These are phyloP conservation scores for Eupithecia tripunctaria DNA, from an alignment of 2,888 invertebrate species.

Conservation along the genomic window DNA sequence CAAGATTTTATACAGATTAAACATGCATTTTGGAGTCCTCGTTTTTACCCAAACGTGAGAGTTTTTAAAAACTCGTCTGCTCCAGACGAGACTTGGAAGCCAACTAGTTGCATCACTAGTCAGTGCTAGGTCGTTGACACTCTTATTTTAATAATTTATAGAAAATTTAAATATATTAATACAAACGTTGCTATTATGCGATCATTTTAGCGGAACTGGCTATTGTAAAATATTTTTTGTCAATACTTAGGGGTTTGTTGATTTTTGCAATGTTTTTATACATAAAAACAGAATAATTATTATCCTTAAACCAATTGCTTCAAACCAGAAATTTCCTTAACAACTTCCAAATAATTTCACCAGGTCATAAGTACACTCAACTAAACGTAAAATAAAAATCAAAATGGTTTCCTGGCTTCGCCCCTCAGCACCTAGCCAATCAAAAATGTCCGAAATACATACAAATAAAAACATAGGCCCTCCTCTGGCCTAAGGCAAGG, in stretches of 20 bases:
- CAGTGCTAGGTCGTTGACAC: slow-evolving; percentile 39
- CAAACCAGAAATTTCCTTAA: not conserved
- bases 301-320: not conserved
- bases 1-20: slow-evolving; percentile 14
- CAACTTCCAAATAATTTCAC: not conserved
- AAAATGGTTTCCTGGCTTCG: slow-evolving; percentile 49
- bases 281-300: not conserved
- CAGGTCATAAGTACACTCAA: not conserved
- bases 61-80: slow-evolving; percentile 24
- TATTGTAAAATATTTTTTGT: slow-evolving; percentile 7
- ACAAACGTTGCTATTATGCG: slow-evolving; percentile 31
- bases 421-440: slow-evolving; percentile 62
- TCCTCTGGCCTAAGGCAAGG: slow-evolving; percentile 73
- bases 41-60: slow-evolving; percentile 30
- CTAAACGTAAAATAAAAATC: slow-evolving; percentile 16
- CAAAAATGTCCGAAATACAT: slow-evolving; percentile 53
- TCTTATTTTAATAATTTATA: slow-evolving; percentile 42
- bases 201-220: slow-evolving; percentile 12
- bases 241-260: not conserved
- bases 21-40: slow-evolving; percentile 7
- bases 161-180: slow-evolving; percentile 45
- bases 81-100: slow-evolving; percentile 35
- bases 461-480: slow-evolving; percentile 62
- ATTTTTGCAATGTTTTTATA: not conserved
- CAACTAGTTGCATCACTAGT: slow-evolving; percentile 40